Conservation (phyloP, 92 coral and sea anemone genomes). For the Palythoa heliodiscus region DNA sequence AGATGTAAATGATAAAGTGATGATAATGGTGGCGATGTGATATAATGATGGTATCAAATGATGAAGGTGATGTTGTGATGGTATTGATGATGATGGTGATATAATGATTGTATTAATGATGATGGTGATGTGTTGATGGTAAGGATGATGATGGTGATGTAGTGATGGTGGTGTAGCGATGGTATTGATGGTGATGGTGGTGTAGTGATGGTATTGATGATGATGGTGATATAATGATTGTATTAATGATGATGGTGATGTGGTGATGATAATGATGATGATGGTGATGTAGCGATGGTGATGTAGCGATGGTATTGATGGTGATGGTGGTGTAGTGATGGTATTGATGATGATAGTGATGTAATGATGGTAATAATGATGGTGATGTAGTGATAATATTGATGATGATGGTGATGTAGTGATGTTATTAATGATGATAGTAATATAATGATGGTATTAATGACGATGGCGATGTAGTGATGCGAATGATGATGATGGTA, state of each 20-base stretch:
- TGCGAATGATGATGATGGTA: too few species aligned
- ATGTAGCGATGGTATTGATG: background rate
- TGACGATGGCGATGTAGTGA: background rate
- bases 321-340: background rate
- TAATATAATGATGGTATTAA: background rate
- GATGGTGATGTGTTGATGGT: background rate
- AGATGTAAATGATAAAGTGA: background rate
- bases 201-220: background rate
- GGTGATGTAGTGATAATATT: background rate
- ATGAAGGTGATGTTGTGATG: background rate
- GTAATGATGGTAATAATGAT: background rate
- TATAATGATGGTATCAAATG: background rate
- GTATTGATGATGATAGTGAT: too few species aligned
- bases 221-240: background rate
- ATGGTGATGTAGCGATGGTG: background rate
- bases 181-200: background rate
- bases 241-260: constrained; percentile 5
- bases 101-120: background rate
- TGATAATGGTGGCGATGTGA: background rate
- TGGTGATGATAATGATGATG: background rate
- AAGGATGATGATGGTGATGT: background rate
- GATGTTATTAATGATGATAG: background rate
- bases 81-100: background rate
- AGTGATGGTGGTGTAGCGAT: background rate
- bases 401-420: background rate